Evolutionary conservation across 2,888 invertebrate genomes (phyloP), one percentile per base, ranked within the genome.

Genomic region (Brachylomia viminalis): DNA sequence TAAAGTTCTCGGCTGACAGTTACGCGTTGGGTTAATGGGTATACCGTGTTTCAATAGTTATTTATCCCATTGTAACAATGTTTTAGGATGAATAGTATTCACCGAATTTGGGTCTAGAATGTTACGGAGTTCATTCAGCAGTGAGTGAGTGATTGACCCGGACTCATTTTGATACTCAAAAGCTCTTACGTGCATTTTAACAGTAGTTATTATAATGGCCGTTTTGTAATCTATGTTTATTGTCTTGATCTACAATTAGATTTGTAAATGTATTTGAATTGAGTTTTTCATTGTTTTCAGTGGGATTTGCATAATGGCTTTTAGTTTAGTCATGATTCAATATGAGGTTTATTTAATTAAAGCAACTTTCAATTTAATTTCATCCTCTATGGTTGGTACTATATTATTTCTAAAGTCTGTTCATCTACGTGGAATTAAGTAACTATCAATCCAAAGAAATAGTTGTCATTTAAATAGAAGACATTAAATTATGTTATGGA

Each of bases 1-100:
- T 93, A 92, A 94, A 95, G 94, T 94, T 94, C 84, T 87, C 80
- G 87, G 88, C 91, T 93, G 95, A 94, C 95, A 94, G 94, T 92
- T 93, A 94, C 94, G 93, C 90, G 90, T 86, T 87, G 93, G 92
- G 92, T 93, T 95, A 95, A 96, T 95, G 94, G 94, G 92, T 91
- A 90, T 92, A 91, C 90, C 92, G 91, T 92, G 92, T 92, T 93
- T 91, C 92, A 93, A 94, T 92, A 91, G 92, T 92, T 93, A 94
- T 94, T 94, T 93, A 92, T 90, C 86, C 91, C 78, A 91, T 95
- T 95, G 94, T 95, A 80, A 84, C 83, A 90, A 84, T 87, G 90
- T 92, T 92, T 93, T 93, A 91, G 94, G 92, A 94, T 93, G 92
- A 94, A 93, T 93, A 90, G 89, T 88, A 87, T 87, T 88, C 77